phyloP scores from a whole-genome alignment of 1,140 invertebrate genomes.

The Tribolium castaneum region DNA sequence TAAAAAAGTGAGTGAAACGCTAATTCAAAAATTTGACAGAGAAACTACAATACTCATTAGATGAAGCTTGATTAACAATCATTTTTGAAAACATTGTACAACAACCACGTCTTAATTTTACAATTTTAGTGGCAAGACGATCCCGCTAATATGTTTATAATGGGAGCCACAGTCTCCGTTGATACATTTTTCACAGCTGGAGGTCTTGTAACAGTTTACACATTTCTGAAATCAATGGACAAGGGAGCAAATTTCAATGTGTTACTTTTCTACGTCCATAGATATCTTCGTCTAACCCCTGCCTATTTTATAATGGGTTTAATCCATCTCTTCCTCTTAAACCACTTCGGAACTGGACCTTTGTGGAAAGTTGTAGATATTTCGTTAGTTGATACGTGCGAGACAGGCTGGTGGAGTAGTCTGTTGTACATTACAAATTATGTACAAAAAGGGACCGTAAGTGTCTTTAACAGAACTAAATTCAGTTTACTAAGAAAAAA shows the following conservation, averaged over 20 bases:
- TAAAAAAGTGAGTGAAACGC: too few relatives aligned
- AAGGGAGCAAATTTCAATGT: slow-evolving; percentile 55
- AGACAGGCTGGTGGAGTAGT: slow-evolving; percentile 67
- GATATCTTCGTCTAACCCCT: slow-evolving; percentile 59
- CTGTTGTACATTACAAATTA: slow-evolving; percentile 68
- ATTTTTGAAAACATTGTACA: too few relatives aligned
- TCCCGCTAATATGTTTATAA: slow-evolving; percentile 57
- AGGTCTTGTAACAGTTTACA: slow-evolving; percentile 69
- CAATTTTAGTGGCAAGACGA: slow-evolving; percentile 30
- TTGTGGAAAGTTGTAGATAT: slow-evolving; percentile 59
- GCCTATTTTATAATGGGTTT: slow-evolving; percentile 68
- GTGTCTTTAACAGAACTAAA: not conserved
- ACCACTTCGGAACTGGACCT: slow-evolving; percentile 67
- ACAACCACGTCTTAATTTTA: not conserved
- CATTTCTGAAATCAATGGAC: slow-evolving; percentile 66
- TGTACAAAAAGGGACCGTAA: slow-evolving; percentile 55
- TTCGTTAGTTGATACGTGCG: slow-evolving; percentile 59
- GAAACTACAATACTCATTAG: too few relatives aligned
- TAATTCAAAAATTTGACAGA: too few relatives aligned
- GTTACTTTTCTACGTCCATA: slow-evolving; percentile 46
- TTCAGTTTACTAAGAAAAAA: not conserved
- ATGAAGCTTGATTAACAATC: too few relatives aligned
- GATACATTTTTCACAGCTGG: slow-evolving; percentile 68
- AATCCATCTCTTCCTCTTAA: slow-evolving; percentile 65
- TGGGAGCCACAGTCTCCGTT: slow-evolving; percentile 65